Conservation (phyloP, 1,140 invertebrate species). For the Diachasmimorpha longicaudata region DNA sequence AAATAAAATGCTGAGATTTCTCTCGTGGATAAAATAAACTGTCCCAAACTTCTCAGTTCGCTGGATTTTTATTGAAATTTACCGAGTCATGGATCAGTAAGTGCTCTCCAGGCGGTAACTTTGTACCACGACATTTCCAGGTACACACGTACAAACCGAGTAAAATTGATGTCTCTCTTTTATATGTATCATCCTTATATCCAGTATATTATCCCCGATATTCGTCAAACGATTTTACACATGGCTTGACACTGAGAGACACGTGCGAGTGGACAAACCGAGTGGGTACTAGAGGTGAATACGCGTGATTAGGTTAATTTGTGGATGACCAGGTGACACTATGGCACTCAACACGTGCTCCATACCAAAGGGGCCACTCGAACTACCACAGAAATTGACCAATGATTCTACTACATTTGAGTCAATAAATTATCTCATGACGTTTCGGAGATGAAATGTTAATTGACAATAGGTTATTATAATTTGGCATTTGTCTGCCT, state of each 20-base stretch:
- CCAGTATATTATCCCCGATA: background rate
- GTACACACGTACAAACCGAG: background rate
- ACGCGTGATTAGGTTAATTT: conserved; percentile 58
- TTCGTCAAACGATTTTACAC: conserved; percentile 7
- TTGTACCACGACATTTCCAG: background rate
- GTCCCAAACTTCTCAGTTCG: background rate
- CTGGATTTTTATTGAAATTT: conserved; percentile 21
- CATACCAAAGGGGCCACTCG: conserved; percentile 23
- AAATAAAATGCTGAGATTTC: background rate
- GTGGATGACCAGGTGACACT: conserved; percentile 28
- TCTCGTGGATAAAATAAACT: conserved; percentile 37
- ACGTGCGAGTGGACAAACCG: conserved; percentile 16
- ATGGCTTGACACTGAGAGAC: background rate
- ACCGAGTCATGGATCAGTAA: conserved; percentile 16
- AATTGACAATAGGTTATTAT: background rate
- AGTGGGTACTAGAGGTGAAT: conserved; percentile 30
- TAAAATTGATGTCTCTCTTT: too few relatives aligned
- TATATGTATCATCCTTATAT: too few relatives aligned
- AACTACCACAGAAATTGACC: conserved; percentile 21
- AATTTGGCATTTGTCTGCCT: too few relatives aligned
- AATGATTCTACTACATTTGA: conserved; percentile 9
- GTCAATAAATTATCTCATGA: background rate
- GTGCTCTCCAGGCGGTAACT: background rate
- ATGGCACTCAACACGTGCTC: conserved; percentile 25
- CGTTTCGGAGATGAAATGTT: background rate